Evolutionary conservation across 2,888 invertebrate species (phyloP).

Genomic region (Tachina grossa): DNA sequence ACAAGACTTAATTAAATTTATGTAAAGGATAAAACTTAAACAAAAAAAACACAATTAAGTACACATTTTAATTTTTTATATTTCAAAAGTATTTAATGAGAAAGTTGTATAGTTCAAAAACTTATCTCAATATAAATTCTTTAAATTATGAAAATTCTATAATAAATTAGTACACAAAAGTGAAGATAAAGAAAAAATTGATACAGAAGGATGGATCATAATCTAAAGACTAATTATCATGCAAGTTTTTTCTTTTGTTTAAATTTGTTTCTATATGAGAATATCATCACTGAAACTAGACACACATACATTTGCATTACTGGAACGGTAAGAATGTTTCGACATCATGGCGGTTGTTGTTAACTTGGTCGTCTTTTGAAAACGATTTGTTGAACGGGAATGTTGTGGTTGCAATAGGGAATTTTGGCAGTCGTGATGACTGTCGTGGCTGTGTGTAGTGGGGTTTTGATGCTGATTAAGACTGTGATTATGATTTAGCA

Average conservation of each 20-base stretch:
- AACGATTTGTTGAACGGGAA: conserved; percentile 62
- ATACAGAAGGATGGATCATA: not conserved
- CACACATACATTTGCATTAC: conserved; percentile 66
- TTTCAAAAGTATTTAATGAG: conserved; percentile 9
- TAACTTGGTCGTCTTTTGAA: conserved; percentile 56
- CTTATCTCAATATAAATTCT: not conserved
- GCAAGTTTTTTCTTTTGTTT: conserved; percentile 22
- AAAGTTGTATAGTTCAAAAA: not conserved
- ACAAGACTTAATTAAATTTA: conserved; percentile 39
- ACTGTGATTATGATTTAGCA: conserved; percentile 79
- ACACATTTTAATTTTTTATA: conserved; percentile 14
- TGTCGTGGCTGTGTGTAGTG: conserved; percentile 31
- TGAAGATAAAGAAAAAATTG: conserved; percentile 17
- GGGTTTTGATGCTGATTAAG: conserved; percentile 68
- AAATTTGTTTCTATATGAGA: conserved; percentile 68
- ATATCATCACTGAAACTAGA: conserved; percentile 70
- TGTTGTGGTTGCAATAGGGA: conserved; percentile 59
- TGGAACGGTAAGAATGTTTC: conserved; percentile 66
- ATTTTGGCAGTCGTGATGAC: conserved; percentile 54
- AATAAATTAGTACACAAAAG: conserved; percentile 28
- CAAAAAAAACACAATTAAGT: conserved; percentile 50
- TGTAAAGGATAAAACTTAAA: conserved; percentile 22
- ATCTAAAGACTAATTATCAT: conserved; percentile 54
- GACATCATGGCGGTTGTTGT: conserved; percentile 61
- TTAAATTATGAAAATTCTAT: conserved; percentile 7